Base-by-base conservation (phyloP, 2,113 vertebrate genomes). In the Aepyceros melampus region DNA sequence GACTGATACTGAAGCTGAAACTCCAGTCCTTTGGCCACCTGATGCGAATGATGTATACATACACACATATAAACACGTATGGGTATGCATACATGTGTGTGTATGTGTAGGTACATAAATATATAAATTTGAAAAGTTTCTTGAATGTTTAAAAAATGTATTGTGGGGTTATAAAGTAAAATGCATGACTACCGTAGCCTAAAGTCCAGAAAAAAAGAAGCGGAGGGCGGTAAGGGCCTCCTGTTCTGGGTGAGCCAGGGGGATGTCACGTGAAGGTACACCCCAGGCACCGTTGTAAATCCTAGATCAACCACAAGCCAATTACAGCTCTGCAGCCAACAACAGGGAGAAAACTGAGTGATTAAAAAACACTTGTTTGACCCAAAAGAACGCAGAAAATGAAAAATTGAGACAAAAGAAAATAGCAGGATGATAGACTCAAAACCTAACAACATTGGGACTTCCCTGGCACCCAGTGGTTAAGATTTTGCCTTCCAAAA, bases 241-340 rank as follows among this genome's bases (percentile, higher is more conserved):
- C 6, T 4, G 0, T 27, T 1, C 10, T 0, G 1, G 19, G 36
- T 1, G 43, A 23, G 3, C 58, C 2, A 13, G 29, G 0, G 0
- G 64, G 3, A 6, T 1, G 2, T 15, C 31, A 1, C 9, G 3
- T 3, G 17, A 16, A 17, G 49, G 25, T 0, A 10, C 17, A n/a
- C 17, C 79, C 4, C 31, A 51, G 47, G 31, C 13, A 1, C 15
- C 1, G 2, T 0, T 12, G 45, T 19, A 6, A 49, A 49, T 33
- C 78, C 78, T 6, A 12, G 31, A 1, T 47, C 86, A 2, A 2
- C 43, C 56, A 1, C 47, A 27, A 23, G 4, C 3, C n/a, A n/a
- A 2, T 45, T 2, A 23, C 0, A 5, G 64, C 36, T 17, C 23
- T 5, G 4, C 12, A 33, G 33, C 55, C 64, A 40, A 40, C 43